Evolutionary conservation across 2,888 invertebrate species (phyloP), one percentile per base, ranked within the genome.

Genomic region (Schrankia costaestrigalis): DNA sequence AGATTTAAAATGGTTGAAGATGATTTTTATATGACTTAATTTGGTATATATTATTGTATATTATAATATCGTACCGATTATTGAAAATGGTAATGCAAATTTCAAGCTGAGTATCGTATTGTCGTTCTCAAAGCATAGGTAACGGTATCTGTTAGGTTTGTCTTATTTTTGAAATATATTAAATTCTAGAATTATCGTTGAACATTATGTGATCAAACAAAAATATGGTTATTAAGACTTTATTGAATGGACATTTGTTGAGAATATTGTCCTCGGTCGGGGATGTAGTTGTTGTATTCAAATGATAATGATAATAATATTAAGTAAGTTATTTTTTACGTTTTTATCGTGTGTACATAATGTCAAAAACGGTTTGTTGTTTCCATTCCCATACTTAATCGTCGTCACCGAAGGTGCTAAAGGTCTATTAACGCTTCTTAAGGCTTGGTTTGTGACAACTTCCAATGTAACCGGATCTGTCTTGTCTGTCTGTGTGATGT

Each of bases 271-370:
- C 84, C 85, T 82, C 78, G 56, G 50, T 70, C 63, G 78, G 65
- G 85, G 83, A 78, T 73, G 81, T 86, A 87, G 84, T 87, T 87
- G 87, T 87, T 87, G 85, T 85, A 86, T 79, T 84, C 86, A 78
- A 83, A 86, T 80, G 74, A 78, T 75, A 77, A 72, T 71, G 83
- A 85, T 86, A 84, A 86, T 87, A 85, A 87, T 86, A 83, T 82
- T 83, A 86, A 85, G 85, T 86, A 86, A 86, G 86, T 86, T 89
- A 86, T 89, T 88, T 89, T 87, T 86, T 86, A 88, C 88, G 85
- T 87, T 85, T 86, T 84, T 83, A 86, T 81, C 73, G 83, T 83
- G 82, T 85, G 85, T 80, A 85, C 82, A 64, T 58, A 84, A 25
- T 73, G 78, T 79, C 81, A 81, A 71, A 72, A 72, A 73, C 67